A percentile compares a stretch with the other conserved stretches of the same genome.
Evolutionary conservation across 2,113 vertebrate genomes (phyloP).

Genomic region (Ahaetulla prasina): DNA sequence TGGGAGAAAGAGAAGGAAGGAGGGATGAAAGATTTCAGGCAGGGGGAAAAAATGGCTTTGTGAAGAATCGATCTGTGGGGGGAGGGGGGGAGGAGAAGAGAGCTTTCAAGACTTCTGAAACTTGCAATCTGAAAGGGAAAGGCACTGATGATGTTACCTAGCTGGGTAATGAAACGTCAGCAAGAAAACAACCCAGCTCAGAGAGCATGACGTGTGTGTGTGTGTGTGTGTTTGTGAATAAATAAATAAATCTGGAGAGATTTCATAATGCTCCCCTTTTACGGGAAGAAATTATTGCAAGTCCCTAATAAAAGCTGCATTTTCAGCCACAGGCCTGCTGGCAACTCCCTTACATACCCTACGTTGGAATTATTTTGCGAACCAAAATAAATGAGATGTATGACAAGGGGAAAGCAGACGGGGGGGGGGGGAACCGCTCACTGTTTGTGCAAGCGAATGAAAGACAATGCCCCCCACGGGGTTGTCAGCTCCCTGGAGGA

Average conservation of each 20-base stretch:
- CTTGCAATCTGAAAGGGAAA: background rate
- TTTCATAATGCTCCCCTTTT: background rate
- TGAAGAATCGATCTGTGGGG: background rate
- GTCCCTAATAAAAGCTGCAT: no score
- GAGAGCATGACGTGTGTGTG: no score
- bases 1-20: background rate
- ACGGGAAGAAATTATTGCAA: no score
- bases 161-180: no score
- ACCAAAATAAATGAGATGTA: background rate
- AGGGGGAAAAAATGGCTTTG: background rate
- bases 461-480: background rate
- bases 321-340: background rate
- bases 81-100: background rate
- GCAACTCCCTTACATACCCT: background rate
- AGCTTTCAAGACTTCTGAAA: background rate
- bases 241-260: background rate
- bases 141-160: no score
- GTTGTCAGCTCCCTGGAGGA: fast-evolving
- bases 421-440: no score
- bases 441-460: background rate
- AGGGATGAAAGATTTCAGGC: background rate
- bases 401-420: background rate
- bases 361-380: background rate
- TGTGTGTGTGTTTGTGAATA: no score
- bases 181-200: no score